A percentile compares a stretch with the other conserved stretches of the same genome.
These are phyloP conservation scores for Lates japonicus DNA, from an alignment of 2,797 vertebrate genomes.

Conservation along the genomic window DNA sequence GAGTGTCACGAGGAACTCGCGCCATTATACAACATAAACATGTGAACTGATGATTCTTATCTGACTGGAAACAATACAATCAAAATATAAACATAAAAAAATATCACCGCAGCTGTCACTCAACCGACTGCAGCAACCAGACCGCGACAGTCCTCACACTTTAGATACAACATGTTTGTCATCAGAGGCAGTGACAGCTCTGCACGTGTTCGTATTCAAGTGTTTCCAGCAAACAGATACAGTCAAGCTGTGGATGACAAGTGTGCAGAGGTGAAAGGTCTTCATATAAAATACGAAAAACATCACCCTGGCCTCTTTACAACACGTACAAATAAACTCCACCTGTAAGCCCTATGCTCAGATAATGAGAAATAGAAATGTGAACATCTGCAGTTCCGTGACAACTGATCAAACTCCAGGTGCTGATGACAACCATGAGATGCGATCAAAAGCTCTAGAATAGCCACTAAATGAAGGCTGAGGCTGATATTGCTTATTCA, in stretches of 20 bases:
- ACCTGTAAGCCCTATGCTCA: background rate
- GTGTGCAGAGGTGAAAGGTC: background rate
- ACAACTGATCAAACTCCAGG: background rate
- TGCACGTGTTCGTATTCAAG: constrained; percentile 35
- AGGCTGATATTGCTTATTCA: constrained; percentile 1
- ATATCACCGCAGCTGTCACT: constrained; percentile 21
- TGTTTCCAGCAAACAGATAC: background rate
- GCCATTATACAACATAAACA: constrained; percentile 40
- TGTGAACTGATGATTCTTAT: constrained; percentile 52
- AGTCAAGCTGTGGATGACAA: constrained; percentile 20
- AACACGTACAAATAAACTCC: background rate
- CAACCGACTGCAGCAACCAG: constrained; percentile 12
- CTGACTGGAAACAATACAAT: constrained; percentile 25
- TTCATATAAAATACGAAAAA: background rate
- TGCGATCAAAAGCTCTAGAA: background rate
- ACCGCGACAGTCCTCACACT: constrained; percentile 11
- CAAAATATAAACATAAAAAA: constrained; percentile 10
- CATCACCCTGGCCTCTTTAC: background rate
- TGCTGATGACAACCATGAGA: background rate
- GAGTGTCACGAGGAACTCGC: constrained; percentile 58
- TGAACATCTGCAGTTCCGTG: background rate
- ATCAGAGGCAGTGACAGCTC: constrained; percentile 19
- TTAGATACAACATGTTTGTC: constrained; percentile 24
- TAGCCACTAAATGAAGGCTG: background rate
- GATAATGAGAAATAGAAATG: background rate